Percentiles rank a stretch among this genome's conserved stretches.
phyloP scores from a whole-genome alignment of 2,888 invertebrate species.

The Drosophila macrospina region DNA sequence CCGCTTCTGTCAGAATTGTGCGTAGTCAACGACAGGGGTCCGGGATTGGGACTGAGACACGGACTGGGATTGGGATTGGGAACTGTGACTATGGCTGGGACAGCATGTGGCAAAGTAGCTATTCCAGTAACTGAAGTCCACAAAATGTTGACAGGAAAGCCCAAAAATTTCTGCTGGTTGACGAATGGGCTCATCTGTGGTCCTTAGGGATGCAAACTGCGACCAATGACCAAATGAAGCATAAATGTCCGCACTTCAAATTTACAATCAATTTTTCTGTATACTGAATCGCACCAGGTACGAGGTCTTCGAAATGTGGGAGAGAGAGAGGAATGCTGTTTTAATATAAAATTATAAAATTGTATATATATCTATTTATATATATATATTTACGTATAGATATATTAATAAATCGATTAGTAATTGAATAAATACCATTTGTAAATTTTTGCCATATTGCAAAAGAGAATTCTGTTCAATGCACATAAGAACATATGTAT shows the following conservation, averaged over 20 bases:
- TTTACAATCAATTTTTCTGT: slow-evolving; percentile 39
- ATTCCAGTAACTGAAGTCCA: slow-evolving; percentile 43
- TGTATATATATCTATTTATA: neutral
- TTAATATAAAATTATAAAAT: neutral
- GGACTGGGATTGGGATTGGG: slow-evolving; percentile 16
- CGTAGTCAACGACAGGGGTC: slow-evolving; percentile 73
- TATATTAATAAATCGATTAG: no score
- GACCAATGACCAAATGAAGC: slow-evolving; percentile 63
- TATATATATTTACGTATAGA: neutral
- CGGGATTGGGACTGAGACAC: slow-evolving; percentile 23
- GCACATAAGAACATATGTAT: slow-evolving; percentile 6
- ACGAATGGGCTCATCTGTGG: slow-evolving; percentile 62
- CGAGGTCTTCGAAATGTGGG: neutral
- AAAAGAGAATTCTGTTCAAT: neutral
- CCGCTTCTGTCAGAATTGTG: slow-evolving; percentile 85
- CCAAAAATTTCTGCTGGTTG: slow-evolving; percentile 68
- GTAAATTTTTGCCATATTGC: neutral
- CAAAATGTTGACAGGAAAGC: slow-evolving; percentile 64
- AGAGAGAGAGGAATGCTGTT: neutral
- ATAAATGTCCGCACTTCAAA: slow-evolving; percentile 64
- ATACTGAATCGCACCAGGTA: neutral
- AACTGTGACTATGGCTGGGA: slow-evolving; percentile 27
- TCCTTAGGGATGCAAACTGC: slow-evolving; percentile 57
- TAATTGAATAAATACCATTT: neutral
- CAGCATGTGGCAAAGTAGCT: slow-evolving; percentile 59